Evolutionary conservation across 2,797 vertebrate species (phyloP).

Genomic region (Prunella strophiata): DNA sequence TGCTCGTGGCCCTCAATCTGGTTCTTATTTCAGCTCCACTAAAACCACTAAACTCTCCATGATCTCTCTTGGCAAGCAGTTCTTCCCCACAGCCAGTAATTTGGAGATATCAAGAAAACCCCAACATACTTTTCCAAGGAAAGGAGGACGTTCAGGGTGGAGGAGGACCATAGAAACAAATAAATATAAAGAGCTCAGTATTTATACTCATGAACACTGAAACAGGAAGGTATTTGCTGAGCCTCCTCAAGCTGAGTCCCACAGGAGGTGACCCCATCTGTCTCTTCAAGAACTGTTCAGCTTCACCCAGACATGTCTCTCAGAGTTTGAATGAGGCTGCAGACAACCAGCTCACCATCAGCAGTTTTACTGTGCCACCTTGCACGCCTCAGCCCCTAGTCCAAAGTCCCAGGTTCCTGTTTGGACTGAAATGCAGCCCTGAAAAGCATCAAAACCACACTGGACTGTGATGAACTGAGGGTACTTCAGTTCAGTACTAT

Average conservation of each 20-base stretch:
- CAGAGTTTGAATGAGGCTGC: background rate
- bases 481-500: background rate
- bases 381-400: rapidly evolving
- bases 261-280: background rate
- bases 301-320: rapidly evolving
- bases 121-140: background rate
- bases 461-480: background rate
- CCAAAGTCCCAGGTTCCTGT: background rate
- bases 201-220: background rate
- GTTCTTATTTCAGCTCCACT: constrained; percentile 5
- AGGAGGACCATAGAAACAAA: background rate
- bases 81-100: background rate
- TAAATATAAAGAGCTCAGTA: background rate
- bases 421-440: background rate
- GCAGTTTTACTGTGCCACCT: rapidly evolving
- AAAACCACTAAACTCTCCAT: background rate
- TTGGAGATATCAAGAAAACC: background rate
- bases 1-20: background rate
- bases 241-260: background rate
- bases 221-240: background rate
- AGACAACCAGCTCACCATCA: background rate
- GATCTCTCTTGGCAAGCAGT: background rate
- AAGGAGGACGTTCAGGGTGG: background rate
- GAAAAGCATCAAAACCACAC: background rate
- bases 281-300: background rate